Conservation (phyloP, 2,113 vertebrate genomes). For the Tyrannus savana region DNA sequence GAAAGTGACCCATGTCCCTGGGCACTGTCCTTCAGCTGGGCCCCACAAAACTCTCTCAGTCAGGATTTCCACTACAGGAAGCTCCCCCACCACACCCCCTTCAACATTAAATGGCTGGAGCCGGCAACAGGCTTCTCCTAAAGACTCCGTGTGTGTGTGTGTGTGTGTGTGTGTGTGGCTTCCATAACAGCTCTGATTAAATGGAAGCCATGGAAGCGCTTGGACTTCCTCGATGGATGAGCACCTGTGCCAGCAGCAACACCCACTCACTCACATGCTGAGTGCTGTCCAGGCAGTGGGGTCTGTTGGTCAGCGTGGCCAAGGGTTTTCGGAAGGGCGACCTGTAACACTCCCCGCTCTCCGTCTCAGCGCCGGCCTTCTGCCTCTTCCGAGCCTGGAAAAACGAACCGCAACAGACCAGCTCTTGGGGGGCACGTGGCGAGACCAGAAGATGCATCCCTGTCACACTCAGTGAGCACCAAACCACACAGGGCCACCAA, state of each 20-base stretch:
- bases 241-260: not conserved
- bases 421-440: not conserved
- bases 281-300: slow-evolving; percentile 80
- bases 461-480: not conserved
- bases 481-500: not conserved
- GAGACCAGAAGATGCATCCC: not conserved
- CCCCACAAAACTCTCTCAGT: not conserved
- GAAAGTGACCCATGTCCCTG: not conserved
- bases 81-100: not conserved
- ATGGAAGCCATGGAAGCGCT: not conserved
- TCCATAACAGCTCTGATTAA: not conserved
- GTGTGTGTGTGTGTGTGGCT: not conserved
- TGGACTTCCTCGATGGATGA: not conserved
- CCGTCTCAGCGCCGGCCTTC: slow-evolving; percentile 54
- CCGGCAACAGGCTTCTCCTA: not conserved
- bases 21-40: not conserved
- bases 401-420: not conserved
- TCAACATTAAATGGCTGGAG: not conserved
- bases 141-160: not conserved
- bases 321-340: slow-evolving; percentile 88
- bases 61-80: not conserved
- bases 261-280: slow-evolving; percentile 82
- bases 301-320: slow-evolving; percentile 76
- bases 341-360: slow-evolving; percentile 69
- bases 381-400: slow-evolving; percentile 79